phyloP scores from a whole-genome alignment of 2,888 invertebrate genomes.

The Linnaemya vulpina region DNA sequence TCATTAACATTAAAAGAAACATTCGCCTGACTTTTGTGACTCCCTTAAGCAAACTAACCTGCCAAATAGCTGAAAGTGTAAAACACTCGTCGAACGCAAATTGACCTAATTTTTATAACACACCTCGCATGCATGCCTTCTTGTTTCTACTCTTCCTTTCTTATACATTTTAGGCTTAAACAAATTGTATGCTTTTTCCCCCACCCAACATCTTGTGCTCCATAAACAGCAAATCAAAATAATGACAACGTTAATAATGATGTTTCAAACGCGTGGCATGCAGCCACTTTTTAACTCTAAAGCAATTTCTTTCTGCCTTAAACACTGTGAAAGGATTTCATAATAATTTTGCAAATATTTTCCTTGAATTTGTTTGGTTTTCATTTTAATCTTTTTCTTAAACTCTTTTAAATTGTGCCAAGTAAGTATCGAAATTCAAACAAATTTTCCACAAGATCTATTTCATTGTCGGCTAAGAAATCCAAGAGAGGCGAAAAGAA shows the following conservation, averaged over 20 bases:
- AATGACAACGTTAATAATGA: constrained; percentile 49
- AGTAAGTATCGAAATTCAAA: constrained; percentile 41
- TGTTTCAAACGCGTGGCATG: constrained; percentile 59
- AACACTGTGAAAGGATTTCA: constrained; percentile 7
- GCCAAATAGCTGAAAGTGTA: no score
- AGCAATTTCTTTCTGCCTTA: constrained; percentile 45
- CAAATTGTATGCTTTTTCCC: neutral
- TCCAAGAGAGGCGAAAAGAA: neutral
- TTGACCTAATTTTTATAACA: no score
- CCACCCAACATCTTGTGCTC: constrained; percentile 22
- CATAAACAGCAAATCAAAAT: constrained; percentile 32
- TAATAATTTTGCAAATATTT: constrained; percentile 37
- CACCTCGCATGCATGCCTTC: no score
- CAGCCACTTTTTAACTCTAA: constrained; percentile 29
- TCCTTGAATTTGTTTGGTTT: neutral
- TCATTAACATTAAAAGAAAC: no score
- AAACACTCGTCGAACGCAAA: no score
- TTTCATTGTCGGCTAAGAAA: neutral
- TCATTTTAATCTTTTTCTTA: neutral
- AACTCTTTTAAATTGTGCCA: constrained; percentile 56
- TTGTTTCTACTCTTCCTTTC: no score
- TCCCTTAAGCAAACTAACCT: no score
- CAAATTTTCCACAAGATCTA: constrained; percentile 20
- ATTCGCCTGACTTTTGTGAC: no score
- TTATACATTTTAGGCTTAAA: no score